Conservation (phyloP, 2,113 vertebrate species). For the Gymnogyps californianus region DNA sequence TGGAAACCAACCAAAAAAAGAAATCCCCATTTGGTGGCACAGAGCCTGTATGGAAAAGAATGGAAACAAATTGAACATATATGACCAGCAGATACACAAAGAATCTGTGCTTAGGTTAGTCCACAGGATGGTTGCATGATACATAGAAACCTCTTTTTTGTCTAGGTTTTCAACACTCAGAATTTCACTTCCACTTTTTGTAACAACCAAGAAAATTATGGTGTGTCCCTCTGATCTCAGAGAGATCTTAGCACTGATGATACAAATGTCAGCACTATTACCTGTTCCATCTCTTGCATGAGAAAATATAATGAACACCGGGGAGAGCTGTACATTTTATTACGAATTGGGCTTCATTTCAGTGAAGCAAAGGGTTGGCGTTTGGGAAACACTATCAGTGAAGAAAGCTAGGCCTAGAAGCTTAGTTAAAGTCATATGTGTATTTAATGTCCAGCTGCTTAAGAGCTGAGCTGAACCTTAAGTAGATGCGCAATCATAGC, state of each 20-base stretch:
- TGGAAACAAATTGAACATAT: background rate
- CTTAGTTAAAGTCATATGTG: background rate
- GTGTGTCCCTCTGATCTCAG: background rate
- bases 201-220: background rate
- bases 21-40: background rate
- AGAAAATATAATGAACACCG: background rate
- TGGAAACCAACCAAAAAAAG: background rate
- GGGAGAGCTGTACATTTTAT: background rate
- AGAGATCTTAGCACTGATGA: background rate
- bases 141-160: background rate
- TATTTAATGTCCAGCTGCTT: background rate
- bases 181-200: background rate
- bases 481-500: background rate
- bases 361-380: background rate
- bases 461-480: background rate
- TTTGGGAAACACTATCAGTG: background rate
- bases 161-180: background rate
- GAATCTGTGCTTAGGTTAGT: background rate
- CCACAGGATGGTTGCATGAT: background rate
- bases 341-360: background rate
- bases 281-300: background rate
- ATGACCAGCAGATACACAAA: background rate
- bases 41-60: background rate
- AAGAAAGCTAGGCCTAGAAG: background rate
- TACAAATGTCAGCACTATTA: background rate